These are phyloP conservation scores for Formicarius rufipectus DNA, from an alignment of 2,113 vertebrate species.

Conservation along the genomic window DNA sequence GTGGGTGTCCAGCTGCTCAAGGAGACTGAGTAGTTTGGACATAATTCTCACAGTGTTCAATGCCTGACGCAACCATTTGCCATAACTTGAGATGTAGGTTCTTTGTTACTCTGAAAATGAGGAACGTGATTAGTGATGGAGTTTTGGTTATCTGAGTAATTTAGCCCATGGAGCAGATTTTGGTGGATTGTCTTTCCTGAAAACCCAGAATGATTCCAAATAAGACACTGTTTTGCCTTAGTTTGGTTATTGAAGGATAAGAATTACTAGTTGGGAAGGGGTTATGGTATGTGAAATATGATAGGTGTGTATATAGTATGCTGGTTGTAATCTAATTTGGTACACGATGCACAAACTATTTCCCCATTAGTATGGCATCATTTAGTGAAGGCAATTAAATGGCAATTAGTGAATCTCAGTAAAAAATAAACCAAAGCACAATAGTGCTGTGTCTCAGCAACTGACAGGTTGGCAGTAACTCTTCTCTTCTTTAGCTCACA, in stretches of 20 bases:
- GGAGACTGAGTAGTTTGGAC: background rate
- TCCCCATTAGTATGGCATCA: background rate
- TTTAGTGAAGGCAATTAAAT: background rate
- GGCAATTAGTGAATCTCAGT: background rate
- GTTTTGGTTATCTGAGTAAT: background rate
- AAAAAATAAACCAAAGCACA: background rate
- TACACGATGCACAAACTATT: background rate
- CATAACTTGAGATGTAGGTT: background rate
- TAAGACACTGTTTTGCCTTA: background rate
- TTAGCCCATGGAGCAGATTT: background rate
- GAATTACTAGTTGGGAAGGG: background rate
- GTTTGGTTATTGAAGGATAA: background rate
- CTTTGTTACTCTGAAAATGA: background rate
- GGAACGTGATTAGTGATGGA: rapidly evolving
- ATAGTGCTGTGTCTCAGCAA: background rate
- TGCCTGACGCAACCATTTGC: background rate
- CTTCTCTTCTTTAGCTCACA: conserved; percentile 77
- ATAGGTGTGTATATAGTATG: rapidly evolving
- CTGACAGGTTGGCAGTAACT: background rate
- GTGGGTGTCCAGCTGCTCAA: background rate
- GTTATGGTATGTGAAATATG: background rate
- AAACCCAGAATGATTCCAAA: background rate
- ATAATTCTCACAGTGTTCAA: rapidly evolving
- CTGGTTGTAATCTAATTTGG: background rate
- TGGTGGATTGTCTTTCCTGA: background rate